Conservation (phyloP, 2,797 vertebrate species). For the Ctenopoma multispine region DNA sequence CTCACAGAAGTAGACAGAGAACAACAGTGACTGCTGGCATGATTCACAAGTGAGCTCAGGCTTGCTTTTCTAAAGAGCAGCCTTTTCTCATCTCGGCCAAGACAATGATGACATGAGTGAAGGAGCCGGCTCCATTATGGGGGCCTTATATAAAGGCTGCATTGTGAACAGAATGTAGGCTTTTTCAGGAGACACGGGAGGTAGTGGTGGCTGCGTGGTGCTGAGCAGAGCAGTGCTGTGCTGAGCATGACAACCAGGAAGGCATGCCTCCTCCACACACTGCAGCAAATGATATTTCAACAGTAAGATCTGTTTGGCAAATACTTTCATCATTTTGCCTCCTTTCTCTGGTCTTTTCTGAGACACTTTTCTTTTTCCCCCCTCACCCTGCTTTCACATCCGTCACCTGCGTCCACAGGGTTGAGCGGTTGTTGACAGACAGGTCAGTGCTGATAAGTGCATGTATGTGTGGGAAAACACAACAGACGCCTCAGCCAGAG, state of each 20-base stretch:
- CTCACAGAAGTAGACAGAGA: constrained; percentile 43
- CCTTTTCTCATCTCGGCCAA: constrained; percentile 77
- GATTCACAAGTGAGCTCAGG: constrained; percentile 78
- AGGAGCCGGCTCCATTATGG: constrained; percentile 73
- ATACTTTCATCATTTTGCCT: neutral
- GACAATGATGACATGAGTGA: constrained; percentile 81
- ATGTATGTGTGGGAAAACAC: neutral
- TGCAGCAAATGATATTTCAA: constrained; percentile 46
- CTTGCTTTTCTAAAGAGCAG: constrained; percentile 75
- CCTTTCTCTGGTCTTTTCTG: constrained; percentile 20
- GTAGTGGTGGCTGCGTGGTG: constrained; percentile 47
- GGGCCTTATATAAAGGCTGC: constrained; percentile 67
- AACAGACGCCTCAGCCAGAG: constrained; percentile 34
- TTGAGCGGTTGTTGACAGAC: constrained; percentile 26
- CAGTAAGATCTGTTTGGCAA: constrained; percentile 20
- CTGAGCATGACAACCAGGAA: constrained; percentile 57
- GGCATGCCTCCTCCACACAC: constrained; percentile 25
- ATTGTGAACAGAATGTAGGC: constrained; percentile 62
- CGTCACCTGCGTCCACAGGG: constrained; percentile 22
- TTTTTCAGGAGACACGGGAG: constrained; percentile 47
- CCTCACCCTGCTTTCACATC: constrained; percentile 32
- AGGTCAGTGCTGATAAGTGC: constrained; percentile 10
- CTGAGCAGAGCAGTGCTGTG: constrained; percentile 31
- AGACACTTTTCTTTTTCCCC: constrained; percentile 10
- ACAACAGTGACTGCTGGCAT: constrained; percentile 69